Base-by-base conservation (phyloP, 53 echinoderm and acorn worm species). In the Astropecten irregularis region DNA sequence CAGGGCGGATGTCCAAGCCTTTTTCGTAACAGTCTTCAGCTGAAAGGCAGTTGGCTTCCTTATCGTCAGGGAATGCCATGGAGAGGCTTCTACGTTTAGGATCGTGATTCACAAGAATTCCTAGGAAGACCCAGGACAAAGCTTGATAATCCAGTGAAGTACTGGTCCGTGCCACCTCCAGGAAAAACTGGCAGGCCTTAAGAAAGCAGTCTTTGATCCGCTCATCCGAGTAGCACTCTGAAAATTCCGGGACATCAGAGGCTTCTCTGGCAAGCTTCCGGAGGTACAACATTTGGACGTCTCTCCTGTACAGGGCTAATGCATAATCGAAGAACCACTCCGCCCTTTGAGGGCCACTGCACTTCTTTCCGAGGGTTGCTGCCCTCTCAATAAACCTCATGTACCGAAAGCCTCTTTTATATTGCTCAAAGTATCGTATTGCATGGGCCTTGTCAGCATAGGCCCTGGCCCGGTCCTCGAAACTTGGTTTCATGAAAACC, bases 241-340 rank as follows among this genome's bases (percentile, higher is more conserved):
- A 46, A 77, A 31, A 13, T 37, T 44, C 44, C 3, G 40, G 18
- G 6, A 5, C 57, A 14, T 0, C 27, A 3, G 3, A 3, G 0
- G 15, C 77, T 28, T 73, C 73, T 2, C 21, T 49, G 68, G 69
- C 52, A 52, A 81, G 69, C 15, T 66, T 82, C 38, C 90, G 69
- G 14, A 93, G 60, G 49, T 93, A 93, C 40, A 95, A 16, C 87
- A 92, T 92, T 59, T 95, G 92, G 34, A 89, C 92, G 53, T 95
- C 95, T 44, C 84, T 71, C 21, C 92, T 69, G 51, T 92, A 95
- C 29, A 95, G 77, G 4, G 85, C 95, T 23, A 92, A 52, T 2
- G 85, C 95, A 70, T 90, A 88, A 69, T 95, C 95, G 27, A 95
- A 95, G 63, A 92, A 82, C 95, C 95, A 95, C 36, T 95, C 95